phyloP scores from a whole-genome alignment of 2,888 invertebrate genomes.

The Tinea pellionella region DNA sequence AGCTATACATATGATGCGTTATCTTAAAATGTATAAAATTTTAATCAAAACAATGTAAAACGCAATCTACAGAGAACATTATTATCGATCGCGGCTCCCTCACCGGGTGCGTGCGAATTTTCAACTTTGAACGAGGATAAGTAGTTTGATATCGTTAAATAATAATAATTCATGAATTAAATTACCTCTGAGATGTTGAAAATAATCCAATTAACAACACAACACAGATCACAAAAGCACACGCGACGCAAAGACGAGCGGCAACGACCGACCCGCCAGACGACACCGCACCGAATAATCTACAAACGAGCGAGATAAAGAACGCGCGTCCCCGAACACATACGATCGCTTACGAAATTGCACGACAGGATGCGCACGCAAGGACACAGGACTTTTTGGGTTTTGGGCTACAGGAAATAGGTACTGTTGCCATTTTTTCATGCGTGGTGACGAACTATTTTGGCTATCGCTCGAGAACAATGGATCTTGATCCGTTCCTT shows the following conservation, averaged over 20 bases:
- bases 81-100: slow-evolving; percentile 58
- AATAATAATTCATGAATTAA: not conserved
- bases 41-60: slow-evolving; percentile 1
- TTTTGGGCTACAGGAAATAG: not conserved
- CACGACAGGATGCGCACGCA: slow-evolving; percentile 9
- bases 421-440: not conserved
- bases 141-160: not conserved
- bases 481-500: no score
- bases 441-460: not conserved
- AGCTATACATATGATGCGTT: not conserved
- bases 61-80: slow-evolving; percentile 27
- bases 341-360: not conserved
- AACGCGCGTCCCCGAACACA: not conserved
- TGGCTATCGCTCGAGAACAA: not conserved
- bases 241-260: slow-evolving; percentile 52
- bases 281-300: slow-evolving; percentile 17
- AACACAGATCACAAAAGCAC: not conserved
- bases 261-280: slow-evolving; percentile 52
- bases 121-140: not conserved
- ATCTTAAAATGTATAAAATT: not conserved
- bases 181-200: not conserved
- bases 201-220: not conserved
- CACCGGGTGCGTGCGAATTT: slow-evolving; percentile 3
- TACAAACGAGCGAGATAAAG: not conserved
- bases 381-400: not conserved